Percentiles rank a stretch among this genome's conserved stretches.
Conservation (phyloP, 2,797 vertebrate species). For the Columba guinea region DNA sequence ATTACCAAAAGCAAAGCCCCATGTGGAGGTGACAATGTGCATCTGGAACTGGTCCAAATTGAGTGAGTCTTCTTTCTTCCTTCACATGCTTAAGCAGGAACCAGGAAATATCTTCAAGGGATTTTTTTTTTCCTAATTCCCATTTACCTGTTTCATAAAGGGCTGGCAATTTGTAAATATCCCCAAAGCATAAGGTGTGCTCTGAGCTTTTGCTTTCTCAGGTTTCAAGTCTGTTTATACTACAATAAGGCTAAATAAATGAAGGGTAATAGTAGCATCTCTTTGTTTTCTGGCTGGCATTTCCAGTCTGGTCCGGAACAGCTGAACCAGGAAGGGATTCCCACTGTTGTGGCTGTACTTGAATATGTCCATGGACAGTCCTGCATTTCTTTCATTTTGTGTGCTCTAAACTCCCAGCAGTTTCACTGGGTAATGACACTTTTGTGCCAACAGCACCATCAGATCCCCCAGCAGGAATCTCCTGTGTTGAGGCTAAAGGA, state of each 20-base stretch:
- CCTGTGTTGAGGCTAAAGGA: background rate
- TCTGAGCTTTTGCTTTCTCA: constrained; percentile 10
- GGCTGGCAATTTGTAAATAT: background rate
- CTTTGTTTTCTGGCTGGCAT: constrained; percentile 22
- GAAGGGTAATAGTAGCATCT: background rate
- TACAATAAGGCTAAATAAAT: constrained; percentile 16
- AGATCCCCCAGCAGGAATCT: background rate
- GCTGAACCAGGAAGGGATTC: constrained; percentile 12
- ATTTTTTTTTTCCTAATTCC: background rate
- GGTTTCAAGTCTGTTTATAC: constrained; percentile 17
- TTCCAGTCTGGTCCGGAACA: constrained; percentile 6
- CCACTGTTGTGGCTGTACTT: background rate
- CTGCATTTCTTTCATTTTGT: background rate
- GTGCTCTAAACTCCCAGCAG: background rate
- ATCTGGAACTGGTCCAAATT: background rate
- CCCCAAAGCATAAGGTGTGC: background rate
- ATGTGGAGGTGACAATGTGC: background rate
- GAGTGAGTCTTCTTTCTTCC: background rate
- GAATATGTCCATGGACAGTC: background rate
- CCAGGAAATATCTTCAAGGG: constrained; percentile 22
- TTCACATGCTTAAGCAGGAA: constrained; percentile 16
- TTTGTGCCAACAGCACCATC: background rate
- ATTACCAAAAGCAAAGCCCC: background rate
- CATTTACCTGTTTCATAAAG: constrained; percentile 4
- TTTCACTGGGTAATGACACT: background rate